Evolutionary conservation across 2,888 invertebrate species (phyloP), one percentile per base, ranked within the genome.

Genomic region (Drosophila neotestacea): DNA sequence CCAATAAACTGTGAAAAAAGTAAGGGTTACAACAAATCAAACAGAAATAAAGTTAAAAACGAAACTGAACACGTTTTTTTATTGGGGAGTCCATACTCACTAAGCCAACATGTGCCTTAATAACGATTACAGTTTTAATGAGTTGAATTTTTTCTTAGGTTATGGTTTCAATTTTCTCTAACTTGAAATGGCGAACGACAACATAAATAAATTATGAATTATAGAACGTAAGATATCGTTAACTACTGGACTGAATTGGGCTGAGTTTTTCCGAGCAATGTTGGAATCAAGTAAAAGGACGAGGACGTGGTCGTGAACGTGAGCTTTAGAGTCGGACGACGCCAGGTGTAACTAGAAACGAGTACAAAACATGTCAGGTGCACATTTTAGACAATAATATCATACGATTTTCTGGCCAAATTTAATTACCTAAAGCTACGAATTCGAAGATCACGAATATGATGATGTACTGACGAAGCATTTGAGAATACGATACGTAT

Each of bases 291-390:
- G 80, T 73, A 65, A 73, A 79, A 83, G 72, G 66, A 70, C 64
- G 74, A 70, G 65, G 52, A 74, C 75, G 55, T 62, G 59, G 42
- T 47, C 54, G 54, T 51, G 74, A 52, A 62, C 46, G 67, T 62
- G 71, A 55, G 64, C 67, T 47, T 82, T 90, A 90, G 69, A 90
- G 80, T 82, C 90, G 90, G 77, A 91, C 90, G 76, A 90, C 88
- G 79, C 91, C 91, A 66, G 91, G 90, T 56, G 91, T 90, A 89
- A 91, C 91, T 91, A 89, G 77, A 91, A 87, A 87, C 84, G 75
- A 86, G 80, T 88, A 86, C 70, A 86, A 80, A 85, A 73, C 64
- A 81, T 70, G 68, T 39, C 75, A 73, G 63, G 47, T 58, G 80
- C 75, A 81, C 61, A 72, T 73, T 77, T 77, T 63, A 73, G 77